These are phyloP conservation scores for Rhabdomys pumilio DNA, from an alignment of 2,797 vertebrate species.

Conservation along the genomic window DNA sequence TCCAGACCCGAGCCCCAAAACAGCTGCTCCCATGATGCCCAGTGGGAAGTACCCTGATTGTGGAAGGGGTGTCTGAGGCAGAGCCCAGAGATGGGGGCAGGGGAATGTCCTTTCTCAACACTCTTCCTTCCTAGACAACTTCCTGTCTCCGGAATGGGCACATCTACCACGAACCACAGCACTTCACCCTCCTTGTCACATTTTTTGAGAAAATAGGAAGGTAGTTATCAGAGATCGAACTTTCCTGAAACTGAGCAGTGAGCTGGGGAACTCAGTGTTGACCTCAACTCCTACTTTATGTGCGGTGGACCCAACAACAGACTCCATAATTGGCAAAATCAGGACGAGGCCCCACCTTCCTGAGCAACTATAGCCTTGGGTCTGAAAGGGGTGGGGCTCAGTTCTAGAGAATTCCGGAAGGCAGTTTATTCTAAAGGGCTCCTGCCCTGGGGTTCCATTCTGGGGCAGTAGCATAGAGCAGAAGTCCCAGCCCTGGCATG, in stretches of 20 bases:
- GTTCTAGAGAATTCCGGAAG: neutral
- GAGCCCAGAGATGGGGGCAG: neutral
- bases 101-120: slow-evolving; percentile 23
- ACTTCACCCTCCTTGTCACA: neutral
- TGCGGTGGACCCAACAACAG: neutral
- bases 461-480: too few species aligned
- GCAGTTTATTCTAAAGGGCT: neutral
- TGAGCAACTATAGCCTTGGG: neutral
- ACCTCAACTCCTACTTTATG: neutral
- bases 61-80: neutral
- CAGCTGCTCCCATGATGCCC: neutral
- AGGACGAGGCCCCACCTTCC: neutral
- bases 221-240: neutral
- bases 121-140: slow-evolving; percentile 48
- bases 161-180: neutral
- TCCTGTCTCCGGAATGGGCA: neutral
- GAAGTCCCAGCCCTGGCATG: neutral
- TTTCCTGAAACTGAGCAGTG: neutral
- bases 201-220: neutral
- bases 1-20: neutral
- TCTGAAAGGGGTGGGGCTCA: neutral
- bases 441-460: neutral
- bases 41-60: neutral
- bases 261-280: neutral
- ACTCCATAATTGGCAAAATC: neutral